These are phyloP conservation scores for Drosophila dives DNA, from an alignment of 2,888 invertebrate species.

Conservation along the genomic window DNA sequence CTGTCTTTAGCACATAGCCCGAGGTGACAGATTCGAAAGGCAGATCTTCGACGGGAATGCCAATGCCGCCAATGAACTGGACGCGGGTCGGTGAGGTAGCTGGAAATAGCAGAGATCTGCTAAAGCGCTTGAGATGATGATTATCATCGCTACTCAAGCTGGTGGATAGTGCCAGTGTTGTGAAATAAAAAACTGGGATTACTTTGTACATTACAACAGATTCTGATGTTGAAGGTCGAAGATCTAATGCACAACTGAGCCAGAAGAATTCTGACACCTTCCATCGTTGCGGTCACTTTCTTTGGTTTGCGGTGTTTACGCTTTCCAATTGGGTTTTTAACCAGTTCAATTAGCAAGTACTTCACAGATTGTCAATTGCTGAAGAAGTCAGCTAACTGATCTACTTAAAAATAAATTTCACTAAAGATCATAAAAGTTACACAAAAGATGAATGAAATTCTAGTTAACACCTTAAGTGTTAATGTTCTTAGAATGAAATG, in stretches of 20 bases:
- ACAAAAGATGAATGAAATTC: slow-evolving; percentile 33
- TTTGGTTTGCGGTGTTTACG: slow-evolving; percentile 16
- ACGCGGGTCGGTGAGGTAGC: slow-evolving; percentile 83
- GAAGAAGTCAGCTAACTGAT: slow-evolving; percentile 20
- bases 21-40: slow-evolving; percentile 81
- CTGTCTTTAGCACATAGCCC: slow-evolving; percentile 83
- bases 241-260: slow-evolving; percentile 49
- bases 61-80: slow-evolving; percentile 84
- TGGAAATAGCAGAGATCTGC: slow-evolving; percentile 78
- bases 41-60: slow-evolving; percentile 82
- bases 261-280: slow-evolving; percentile 16
- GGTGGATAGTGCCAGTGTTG: slow-evolving; percentile 3
- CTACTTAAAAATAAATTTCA: slow-evolving; percentile 56
- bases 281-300: slow-evolving; percentile 51
- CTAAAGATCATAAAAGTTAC: slow-evolving; percentile 35
- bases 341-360: slow-evolving; percentile 64
- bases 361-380: slow-evolving; percentile 42
- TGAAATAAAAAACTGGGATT: slow-evolving; percentile 1
- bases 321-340: slow-evolving; percentile 39
- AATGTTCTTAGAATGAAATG: slow-evolving; percentile 7
- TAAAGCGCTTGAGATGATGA: slow-evolving; percentile 47
- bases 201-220: slow-evolving; percentile 23
- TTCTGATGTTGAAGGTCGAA: slow-evolving; percentile 21
- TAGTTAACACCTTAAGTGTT: slow-evolving; percentile 26
- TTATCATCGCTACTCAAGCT: slow-evolving; percentile 1